phyloP scores from a whole-genome alignment of 1,140 invertebrate species.

The Whitmania pigra region DNA sequence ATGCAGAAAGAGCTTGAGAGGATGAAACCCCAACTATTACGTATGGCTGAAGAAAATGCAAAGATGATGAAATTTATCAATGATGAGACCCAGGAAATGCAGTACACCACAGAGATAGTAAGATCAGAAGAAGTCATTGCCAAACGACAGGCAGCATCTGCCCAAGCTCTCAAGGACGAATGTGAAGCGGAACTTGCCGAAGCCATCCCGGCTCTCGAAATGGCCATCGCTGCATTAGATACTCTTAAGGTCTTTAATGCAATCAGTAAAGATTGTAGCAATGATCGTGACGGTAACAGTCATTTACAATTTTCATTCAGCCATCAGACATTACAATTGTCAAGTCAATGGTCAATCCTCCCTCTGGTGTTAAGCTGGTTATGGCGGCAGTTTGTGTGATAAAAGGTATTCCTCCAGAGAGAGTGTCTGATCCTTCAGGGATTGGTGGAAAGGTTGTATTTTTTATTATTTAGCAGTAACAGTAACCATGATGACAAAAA shows the following conservation, averaged over 20 bases:
- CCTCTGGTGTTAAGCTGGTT: constrained; percentile 40
- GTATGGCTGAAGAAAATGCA: constrained; percentile 36
- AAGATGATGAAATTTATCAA: constrained; percentile 18
- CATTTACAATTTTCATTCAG: background rate
- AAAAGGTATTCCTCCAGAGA: constrained; percentile 41
- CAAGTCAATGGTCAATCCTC: constrained; percentile 37
- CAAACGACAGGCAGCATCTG: constrained; percentile 15
- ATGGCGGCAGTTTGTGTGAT: constrained; percentile 44
- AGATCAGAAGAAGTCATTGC: constrained; percentile 16
- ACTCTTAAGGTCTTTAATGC: constrained; percentile 21
- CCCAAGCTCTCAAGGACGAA: constrained; percentile 53
- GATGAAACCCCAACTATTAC: constrained; percentile 40
- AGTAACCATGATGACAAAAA: too few species aligned
- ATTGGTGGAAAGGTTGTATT: constrained; percentile 60
- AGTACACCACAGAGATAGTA: constrained; percentile 12
- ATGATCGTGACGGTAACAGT: too few species aligned
- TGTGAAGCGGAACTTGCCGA: constrained; percentile 42
- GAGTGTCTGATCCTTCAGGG: constrained; percentile 45
- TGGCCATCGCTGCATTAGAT: constrained; percentile 31
- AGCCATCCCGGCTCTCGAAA: constrained; percentile 41
- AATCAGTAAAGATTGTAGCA: background rate
- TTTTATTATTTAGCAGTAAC: background rate
- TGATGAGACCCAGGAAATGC: constrained; percentile 11
- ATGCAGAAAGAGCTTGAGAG: constrained; percentile 49
- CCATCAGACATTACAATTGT: constrained; percentile 23